phyloP scores from a whole-genome alignment of 2,888 invertebrate species.

The Chloroclysta siterata region DNA sequence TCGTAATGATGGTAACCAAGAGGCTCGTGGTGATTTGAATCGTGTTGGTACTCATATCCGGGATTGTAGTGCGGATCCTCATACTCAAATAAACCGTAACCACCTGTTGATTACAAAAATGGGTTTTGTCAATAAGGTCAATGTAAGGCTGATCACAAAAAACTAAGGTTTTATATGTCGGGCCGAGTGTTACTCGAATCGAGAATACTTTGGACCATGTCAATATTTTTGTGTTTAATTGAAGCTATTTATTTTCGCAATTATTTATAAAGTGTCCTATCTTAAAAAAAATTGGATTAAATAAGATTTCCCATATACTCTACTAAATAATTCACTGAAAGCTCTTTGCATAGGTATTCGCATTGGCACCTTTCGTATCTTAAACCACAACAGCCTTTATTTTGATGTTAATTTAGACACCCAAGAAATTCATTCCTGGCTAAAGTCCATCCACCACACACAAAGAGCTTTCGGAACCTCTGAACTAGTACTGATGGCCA shows the following conservation, averaged over 20 bases:
- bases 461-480: neutral
- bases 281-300: no score
- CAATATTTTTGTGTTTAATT: no score
- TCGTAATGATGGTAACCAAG: slow-evolving; percentile 50
- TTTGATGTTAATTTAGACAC: slow-evolving; percentile 6
- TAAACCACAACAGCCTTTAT: neutral
- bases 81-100: slow-evolving; percentile 65
- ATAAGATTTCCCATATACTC: no score
- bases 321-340: no score
- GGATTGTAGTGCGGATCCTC: slow-evolving; percentile 67
- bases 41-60: slow-evolving; percentile 61
- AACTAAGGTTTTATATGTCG: neutral
- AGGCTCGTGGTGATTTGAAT: slow-evolving; percentile 49
- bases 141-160: neutral
- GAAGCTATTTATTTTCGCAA: no score
- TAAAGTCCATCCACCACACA: neutral
- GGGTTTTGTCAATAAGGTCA: neutral
- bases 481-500: no score
- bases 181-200: no score
- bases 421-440: slow-evolving; percentile 1
- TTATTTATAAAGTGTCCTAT: no score
- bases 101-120: slow-evolving; percentile 46
- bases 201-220: no score
- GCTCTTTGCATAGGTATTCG: no score
- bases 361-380: neutral